A percentile compares a stretch with the other conserved stretches of the same genome.
Evolutionary conservation across 2,113 vertebrate species (phyloP).

Genomic region (Sapajus apella): DNA sequence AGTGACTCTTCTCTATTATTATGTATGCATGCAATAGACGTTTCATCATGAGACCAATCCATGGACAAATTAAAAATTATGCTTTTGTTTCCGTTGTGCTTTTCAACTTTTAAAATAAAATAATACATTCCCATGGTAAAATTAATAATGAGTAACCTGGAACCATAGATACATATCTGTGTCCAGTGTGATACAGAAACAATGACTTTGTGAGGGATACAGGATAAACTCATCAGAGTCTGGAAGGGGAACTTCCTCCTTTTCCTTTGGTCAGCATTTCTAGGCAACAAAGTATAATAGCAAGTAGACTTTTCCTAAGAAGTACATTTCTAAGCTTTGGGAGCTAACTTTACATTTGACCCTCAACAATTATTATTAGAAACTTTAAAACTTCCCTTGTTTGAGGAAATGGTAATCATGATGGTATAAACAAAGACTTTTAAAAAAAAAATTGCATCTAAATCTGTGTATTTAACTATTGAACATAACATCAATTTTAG

Average conservation of each 20-base stretch:
- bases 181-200: background rate
- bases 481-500: background rate
- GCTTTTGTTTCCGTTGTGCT: background rate
- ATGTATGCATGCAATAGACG: accelerated
- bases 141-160: background rate
- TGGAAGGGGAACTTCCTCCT: background rate
- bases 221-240: background rate
- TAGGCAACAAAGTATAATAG: background rate
- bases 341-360: conserved; percentile 28
- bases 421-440: background rate
- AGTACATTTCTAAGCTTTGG: background rate
- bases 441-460: background rate
- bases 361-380: background rate
- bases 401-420: background rate
- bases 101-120: background rate
- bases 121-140: background rate
- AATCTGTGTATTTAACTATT: background rate
- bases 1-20: background rate
- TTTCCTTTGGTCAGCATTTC: background rate
- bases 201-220: background rate
- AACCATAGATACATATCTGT: background rate
- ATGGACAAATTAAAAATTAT: background rate
- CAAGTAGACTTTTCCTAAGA: background rate
- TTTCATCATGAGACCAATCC: background rate
- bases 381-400: background rate